A percentile compares a stretch with the other conserved stretches of the same genome.
These are phyloP conservation scores for Thumatha senex DNA, from an alignment of 2,888 invertebrate genomes.

Conservation along the genomic window DNA sequence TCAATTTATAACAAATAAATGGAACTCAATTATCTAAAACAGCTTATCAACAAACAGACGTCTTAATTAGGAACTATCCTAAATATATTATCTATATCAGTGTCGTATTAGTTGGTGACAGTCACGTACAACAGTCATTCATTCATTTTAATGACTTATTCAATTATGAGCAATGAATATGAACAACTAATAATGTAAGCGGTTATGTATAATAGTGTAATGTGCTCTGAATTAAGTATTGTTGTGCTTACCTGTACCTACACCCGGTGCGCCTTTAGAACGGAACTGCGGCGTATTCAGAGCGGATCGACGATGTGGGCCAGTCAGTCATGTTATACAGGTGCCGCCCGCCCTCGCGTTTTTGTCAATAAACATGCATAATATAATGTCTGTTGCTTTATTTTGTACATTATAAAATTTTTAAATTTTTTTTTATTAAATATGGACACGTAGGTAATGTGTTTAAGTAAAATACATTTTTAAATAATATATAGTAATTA, in stretches of 20 bases:
- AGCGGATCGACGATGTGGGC: constrained; percentile 48
- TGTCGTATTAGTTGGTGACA: constrained; percentile 3
- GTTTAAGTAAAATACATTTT: not conserved
- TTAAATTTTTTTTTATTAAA: not conserved
- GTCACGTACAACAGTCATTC: not conserved
- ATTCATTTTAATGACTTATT: too few relatives aligned
- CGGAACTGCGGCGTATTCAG: constrained; percentile 47
- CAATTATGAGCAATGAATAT: too few relatives aligned
- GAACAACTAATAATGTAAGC: not conserved
- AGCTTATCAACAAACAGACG: too few relatives aligned
- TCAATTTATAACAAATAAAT: constrained; percentile 1
- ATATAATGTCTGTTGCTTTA: constrained; percentile 5
- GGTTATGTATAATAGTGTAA: not conserved
- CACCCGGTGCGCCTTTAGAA: constrained; percentile 12
- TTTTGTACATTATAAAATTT: constrained; percentile 5
- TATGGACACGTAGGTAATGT: not conserved
- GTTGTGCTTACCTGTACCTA: constrained; percentile 2
- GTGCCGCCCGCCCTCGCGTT: constrained; percentile 22
- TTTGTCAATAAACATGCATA: constrained; percentile 7
- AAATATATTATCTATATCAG: too few relatives aligned
- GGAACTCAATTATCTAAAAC: too few relatives aligned
- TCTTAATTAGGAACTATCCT: not conserved
- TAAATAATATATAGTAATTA: too few relatives aligned
- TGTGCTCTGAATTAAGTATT: not conserved
- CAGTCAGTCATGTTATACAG: constrained; percentile 21